phyloP scores from a whole-genome alignment of 2,888 invertebrate genomes.

The Leptodirus hochenwartii region DNA sequence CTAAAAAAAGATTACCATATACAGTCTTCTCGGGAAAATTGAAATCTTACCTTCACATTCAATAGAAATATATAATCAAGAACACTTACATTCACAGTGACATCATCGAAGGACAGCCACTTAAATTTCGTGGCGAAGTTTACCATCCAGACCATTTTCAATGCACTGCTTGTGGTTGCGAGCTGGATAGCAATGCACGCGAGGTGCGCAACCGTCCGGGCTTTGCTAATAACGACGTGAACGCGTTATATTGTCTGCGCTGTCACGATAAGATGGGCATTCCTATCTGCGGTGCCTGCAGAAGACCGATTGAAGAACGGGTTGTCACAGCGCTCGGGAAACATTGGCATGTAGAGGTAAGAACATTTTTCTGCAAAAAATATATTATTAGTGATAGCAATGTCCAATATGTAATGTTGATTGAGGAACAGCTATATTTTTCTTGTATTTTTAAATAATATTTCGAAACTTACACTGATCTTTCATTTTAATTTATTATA shows the following conservation, averaged over 20 bases:
- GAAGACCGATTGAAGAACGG: constrained; percentile 95
- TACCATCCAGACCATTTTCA: constrained; percentile 99
- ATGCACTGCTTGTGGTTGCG: constrained; percentile 80
- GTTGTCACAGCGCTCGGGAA: constrained; percentile 97
- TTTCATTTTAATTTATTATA: too few relatives aligned
- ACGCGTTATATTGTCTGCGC: constrained; percentile 90
- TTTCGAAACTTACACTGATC: neutral
- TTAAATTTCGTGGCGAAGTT: constrained; percentile 86
- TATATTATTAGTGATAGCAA: neutral
- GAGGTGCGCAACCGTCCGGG: constrained; percentile 88
- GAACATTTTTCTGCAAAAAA: constrained; percentile 3
- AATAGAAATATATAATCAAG: too few relatives aligned
- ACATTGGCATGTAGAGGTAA: constrained; percentile 94
- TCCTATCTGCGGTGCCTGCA: constrained; percentile 99
- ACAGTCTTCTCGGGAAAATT: too few relatives aligned
- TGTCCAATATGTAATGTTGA: neutral
- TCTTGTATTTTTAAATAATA: constrained; percentile 1
- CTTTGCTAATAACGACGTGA: constrained; percentile 79
- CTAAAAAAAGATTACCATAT: too few relatives aligned
- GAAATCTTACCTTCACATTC: too few relatives aligned
- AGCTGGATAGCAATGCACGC: constrained; percentile 87
- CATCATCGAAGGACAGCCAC: constrained; percentile 76
- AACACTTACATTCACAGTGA: constrained; percentile 38
- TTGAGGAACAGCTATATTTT: constrained; percentile 1
- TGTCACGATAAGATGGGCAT: constrained; percentile 99